Evolutionary conservation across 2,888 invertebrate genomes (phyloP), one percentile per base, ranked within the genome.

Genomic region (Microplitis deprimator): DNA sequence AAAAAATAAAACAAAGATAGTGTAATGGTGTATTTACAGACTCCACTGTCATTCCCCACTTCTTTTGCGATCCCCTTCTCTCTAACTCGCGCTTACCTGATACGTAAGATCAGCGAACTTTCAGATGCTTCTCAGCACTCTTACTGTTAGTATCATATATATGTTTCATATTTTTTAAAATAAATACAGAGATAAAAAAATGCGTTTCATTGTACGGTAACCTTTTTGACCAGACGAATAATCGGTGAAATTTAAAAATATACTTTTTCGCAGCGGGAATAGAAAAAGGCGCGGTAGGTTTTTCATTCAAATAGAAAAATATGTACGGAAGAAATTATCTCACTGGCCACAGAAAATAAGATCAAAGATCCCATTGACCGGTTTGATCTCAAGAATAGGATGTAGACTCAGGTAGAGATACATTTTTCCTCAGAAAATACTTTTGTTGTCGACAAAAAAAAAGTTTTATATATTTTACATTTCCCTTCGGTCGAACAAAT

Each of bases 61-160:
- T 65, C 62, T 73, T 67, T 62, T 75, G 13, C 29, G 13, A 65
- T 41, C 67, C 50, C 69, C 75, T 50, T 65, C 73, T 60, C 70
- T 71, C 69, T 65, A 41, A 64, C n/a, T 77, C 75, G 71, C 77
- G 76, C 75, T 78, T 77, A 73, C 79, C 62, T 71, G 62, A 59
- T 62, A 61, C 38, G 38, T n/a, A 38, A 68, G 73, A 74, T 68
- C 71, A 68, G 67, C 79, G 72, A 73, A 65, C 68, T 68, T 73
- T 81, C 87, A 87, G 85, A 88, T 84, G 83, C 79, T 82, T 82
- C 70, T 79, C 82, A 84, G 77, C 83, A 81, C 61, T 82, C 84
- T 81, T 74, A 71, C 81, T 65, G 84, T 79, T 61, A 79, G 79
- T 82, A 75, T 84, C 82, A 75, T 64, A 69, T 60, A 40, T 50